Conservation (phyloP, 2,797 vertebrate species). For the Peromyscus nudipes region DNA sequence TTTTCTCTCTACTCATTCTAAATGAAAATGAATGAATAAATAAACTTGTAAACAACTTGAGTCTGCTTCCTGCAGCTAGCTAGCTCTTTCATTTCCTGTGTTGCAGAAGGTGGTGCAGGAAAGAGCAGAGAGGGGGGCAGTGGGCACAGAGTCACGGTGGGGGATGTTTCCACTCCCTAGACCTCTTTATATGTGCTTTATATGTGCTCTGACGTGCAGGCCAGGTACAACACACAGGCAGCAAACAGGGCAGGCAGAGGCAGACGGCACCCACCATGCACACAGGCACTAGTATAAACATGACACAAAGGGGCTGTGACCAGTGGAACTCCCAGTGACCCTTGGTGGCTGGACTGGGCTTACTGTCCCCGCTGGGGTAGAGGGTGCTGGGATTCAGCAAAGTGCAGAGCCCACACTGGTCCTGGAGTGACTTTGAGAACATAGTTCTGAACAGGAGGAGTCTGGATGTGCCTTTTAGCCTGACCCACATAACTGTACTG, state of each 20-base stretch:
- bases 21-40: slow-evolving; percentile 6
- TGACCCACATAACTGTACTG: fast-evolving
- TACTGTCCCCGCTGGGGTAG: fast-evolving
- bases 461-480: neutral
- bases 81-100: slow-evolving; percentile 45
- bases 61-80: neutral
- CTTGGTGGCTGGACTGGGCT: neutral
- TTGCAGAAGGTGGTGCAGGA: neutral
- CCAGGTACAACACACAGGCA: neutral
- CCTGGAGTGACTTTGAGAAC: neutral
- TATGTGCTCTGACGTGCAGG: neutral
- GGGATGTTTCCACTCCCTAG: neutral
- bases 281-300: neutral
- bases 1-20: neutral
- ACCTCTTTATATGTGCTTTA: neutral
- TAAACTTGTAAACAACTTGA: neutral
- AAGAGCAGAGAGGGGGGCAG: neutral
- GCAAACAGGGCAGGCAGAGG: neutral
- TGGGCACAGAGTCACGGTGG: neutral
- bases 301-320: neutral
- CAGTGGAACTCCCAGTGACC: neutral
- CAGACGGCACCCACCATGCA: neutral
- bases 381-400: neutral
- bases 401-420: neutral
- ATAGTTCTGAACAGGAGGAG: neutral